phyloP scores from a whole-genome alignment of 2,888 invertebrate species.

The Leptogaster cylindrica region DNA sequence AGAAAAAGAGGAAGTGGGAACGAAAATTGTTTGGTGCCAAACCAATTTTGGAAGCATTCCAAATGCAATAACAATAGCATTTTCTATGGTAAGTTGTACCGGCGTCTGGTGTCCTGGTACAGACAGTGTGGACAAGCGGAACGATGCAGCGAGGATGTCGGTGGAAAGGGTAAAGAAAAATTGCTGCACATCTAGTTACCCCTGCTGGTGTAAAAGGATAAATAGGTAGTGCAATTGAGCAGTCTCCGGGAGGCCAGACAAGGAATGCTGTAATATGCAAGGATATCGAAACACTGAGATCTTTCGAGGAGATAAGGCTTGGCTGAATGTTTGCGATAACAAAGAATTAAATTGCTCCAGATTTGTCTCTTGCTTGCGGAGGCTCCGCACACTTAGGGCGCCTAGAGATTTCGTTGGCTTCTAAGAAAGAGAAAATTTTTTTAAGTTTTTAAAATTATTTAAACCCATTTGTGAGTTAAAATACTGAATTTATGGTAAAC shows the following conservation, averaged over 20 bases:
- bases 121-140: neutral
- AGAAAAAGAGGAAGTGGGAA: neutral
- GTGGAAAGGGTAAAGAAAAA: neutral
- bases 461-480: too few species aligned
- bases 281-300: neutral
- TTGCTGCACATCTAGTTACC: too few species aligned
- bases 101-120: neutral
- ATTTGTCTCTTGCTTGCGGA: neutral
- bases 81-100: neutral
- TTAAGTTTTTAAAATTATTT: too few species aligned
- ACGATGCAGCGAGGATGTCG: neutral
- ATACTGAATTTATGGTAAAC: too few species aligned
- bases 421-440: too few species aligned
- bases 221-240: too few species aligned
- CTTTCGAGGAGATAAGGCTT: neutral
- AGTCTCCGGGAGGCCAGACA: neutral
- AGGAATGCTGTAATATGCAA: neutral
- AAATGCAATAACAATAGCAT: neutral
- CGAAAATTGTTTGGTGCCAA: neutral
- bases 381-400: too few species aligned
- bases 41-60: neutral
- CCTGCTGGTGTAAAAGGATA: too few species aligned
- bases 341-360: neutral
- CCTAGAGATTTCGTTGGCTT: too few species aligned
- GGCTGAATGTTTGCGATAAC: neutral